A percentile compares a stretch with the other conserved stretches of the same genome.
These are phyloP conservation scores for Taenioides sp. DNA, from an alignment of 2,797 vertebrate species.

Conservation along the genomic window DNA sequence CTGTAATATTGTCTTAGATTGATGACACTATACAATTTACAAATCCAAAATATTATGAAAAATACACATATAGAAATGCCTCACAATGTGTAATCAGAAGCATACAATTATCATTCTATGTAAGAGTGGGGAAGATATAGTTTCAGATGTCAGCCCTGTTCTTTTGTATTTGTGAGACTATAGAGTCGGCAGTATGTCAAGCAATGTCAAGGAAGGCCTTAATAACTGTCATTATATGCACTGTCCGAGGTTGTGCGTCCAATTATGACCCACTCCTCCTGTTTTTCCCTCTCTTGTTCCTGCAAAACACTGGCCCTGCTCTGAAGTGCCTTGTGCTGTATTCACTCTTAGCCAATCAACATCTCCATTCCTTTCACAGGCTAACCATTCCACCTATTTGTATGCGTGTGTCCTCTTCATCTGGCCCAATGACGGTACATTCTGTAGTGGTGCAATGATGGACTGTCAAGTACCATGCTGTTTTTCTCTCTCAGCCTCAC, in stretches of 20 bases:
- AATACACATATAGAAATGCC: not conserved
- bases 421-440: slow-evolving; percentile 38
- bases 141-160: slow-evolving; percentile 8
- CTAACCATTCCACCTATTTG: slow-evolving; percentile 25
- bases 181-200: slow-evolving; percentile 22
- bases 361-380: slow-evolving; percentile 37
- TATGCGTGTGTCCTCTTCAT: slow-evolving; percentile 37
- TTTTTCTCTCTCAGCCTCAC: slow-evolving; percentile 32
- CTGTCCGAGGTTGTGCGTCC: slow-evolving; percentile 16
- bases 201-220: slow-evolving; percentile 40
- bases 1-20: not conserved
- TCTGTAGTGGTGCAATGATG: slow-evolving; percentile 52
- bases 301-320: slow-evolving; percentile 5
- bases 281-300: slow-evolving; percentile 15
- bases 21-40: not conserved
- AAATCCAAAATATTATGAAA: not conserved
- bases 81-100: slow-evolving; percentile 2
- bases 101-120: not conserved
- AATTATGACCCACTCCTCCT: slow-evolving; percentile 14
- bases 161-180: slow-evolving; percentile 3
- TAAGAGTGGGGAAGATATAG: not conserved
- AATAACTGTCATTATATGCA: slow-evolving; percentile 18
- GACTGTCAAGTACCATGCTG: slow-evolving; percentile 50
- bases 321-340: slow-evolving; percentile 29
- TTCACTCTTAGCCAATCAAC: slow-evolving; percentile 35